These are phyloP conservation scores for Scaptomyza montana DNA, from an alignment of 1,140 invertebrate species.

Conservation along the genomic window DNA sequence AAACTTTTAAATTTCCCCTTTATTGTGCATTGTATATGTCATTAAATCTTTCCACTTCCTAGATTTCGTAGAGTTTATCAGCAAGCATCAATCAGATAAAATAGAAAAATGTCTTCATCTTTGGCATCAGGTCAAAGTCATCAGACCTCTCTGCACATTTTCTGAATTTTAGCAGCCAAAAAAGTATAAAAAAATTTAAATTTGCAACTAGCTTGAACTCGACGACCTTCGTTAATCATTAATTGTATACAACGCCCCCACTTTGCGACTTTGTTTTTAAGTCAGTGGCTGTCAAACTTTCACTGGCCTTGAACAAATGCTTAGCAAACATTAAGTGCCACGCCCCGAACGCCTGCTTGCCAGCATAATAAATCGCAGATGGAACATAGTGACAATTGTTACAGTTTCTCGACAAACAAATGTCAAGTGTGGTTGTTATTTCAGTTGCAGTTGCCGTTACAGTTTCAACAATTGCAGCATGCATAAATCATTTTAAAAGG, in stretches of 20 bases:
- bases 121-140: slow-evolving; percentile 52
- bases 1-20: not conserved
- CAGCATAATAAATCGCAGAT: slow-evolving; percentile 39
- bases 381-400: slow-evolving; percentile 43
- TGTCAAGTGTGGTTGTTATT: slow-evolving; percentile 53
- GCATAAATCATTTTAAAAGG: slow-evolving; percentile 70
- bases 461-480: slow-evolving; percentile 25
- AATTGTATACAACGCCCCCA: slow-evolving; percentile 23
- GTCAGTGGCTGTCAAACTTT: slow-evolving; percentile 52
- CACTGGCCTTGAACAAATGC: slow-evolving; percentile 37
- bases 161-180: not conserved
- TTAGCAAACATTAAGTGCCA: slow-evolving; percentile 32
- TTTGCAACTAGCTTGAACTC: slow-evolving; percentile 19
- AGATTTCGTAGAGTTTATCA: slow-evolving; percentile 7
- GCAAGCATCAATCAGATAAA: slow-evolving; percentile 44
- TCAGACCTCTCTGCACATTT: slow-evolving; percentile 40
- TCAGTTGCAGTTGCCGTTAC: slow-evolving; percentile 25
- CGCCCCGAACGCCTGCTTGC: not conserved
- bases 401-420: slow-evolving; percentile 40
- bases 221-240: slow-evolving; percentile 46
- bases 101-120: slow-evolving; percentile 20
- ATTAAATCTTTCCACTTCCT: not conserved
- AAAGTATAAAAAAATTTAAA: not conserved
- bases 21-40: no score
- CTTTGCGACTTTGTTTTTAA: no score